Percentiles rank a stretch among this genome's conserved stretches.
Conservation (phyloP, 2,113 vertebrate species). For the Actinemys pallida region DNA sequence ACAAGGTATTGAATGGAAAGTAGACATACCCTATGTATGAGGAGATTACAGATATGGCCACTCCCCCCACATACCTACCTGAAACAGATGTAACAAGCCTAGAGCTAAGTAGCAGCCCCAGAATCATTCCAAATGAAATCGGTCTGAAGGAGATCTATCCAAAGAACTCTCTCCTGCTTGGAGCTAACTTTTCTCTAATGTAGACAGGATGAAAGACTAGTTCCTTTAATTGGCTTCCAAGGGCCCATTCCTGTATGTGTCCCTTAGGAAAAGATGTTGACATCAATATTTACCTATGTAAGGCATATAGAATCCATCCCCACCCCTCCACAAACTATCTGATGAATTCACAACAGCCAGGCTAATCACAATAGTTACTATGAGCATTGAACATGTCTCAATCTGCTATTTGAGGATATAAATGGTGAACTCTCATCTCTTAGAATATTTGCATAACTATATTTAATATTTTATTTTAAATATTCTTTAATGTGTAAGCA, state of each 20-base stretch:
- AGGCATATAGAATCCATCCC: not conserved
- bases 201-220: not conserved
- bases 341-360: not conserved
- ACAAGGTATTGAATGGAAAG: not conserved
- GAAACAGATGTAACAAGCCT: not conserved
- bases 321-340: not conserved
- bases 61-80: not conserved
- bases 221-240: rapidly evolving
- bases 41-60: too few relatives aligned
- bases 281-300: not conserved
- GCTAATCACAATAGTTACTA: not conserved
- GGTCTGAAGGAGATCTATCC: not conserved
- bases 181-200: not conserved
- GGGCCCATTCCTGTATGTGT: not conserved
- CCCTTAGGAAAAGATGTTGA: not conserved
- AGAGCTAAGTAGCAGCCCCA: not conserved
- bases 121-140: not conserved
- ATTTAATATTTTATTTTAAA: not conserved
- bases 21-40: too few relatives aligned
- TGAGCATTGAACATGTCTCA: not conserved
- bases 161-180: not conserved
- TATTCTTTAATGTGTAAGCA: too few relatives aligned
- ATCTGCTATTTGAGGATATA: not conserved
- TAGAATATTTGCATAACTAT: not conserved
- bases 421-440: conserved; percentile 16